Base-by-base conservation (phyloP, 2,888 invertebrate species). In the Acanthosoma haemorrhoidale region DNA sequence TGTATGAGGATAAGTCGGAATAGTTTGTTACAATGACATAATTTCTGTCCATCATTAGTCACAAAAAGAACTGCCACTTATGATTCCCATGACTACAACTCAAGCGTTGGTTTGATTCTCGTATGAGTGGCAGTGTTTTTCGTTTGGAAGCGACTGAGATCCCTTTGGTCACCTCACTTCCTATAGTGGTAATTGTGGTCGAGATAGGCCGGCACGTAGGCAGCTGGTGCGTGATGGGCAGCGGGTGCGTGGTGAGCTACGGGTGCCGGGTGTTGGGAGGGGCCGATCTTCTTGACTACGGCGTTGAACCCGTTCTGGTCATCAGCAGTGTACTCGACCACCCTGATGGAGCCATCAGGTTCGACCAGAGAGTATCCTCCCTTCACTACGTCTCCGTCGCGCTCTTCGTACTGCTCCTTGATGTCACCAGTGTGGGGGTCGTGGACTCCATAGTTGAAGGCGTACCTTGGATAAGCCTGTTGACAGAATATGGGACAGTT, bases 401-500 rank as follows among this genome's bases (percentile, higher is more conserved):
- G 80, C 70, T 81, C 81, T 76, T 85, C 85, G 69, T 84, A 84
- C 76, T 84, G 84, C 1, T 83, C 82, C 77, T 84, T 84, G 72
- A 84, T 83, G 76, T 85, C 85, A 13, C 85, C 85, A 3, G 83
- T 84, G 77, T 85, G 84, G 76, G 83, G 83, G 77, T 85, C 85
- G 72, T 84, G 83, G 29, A 85, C 85, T 58, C 85, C 85, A 74
- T 85, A 85, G 76, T 84, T 84, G 78, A 84, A 84, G 68, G 78
- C 81, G 77, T 85, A 85, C 77, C 85, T 85, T 43, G 88, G 87
- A 75, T 86, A 86, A 25, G 87, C 86, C 87, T 87, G 79, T 6
- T 70, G 68, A 59, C 36, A 36, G 13, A 36, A 36, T 36, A 13
- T 36, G 36, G 36, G 13, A 13, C 36, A 9, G 13, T 36, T 36